Evolutionary conservation across 1,140 invertebrate genomes (phyloP), one percentile per base, ranked within the genome.

Genomic region (Pissodes strobi): DNA sequence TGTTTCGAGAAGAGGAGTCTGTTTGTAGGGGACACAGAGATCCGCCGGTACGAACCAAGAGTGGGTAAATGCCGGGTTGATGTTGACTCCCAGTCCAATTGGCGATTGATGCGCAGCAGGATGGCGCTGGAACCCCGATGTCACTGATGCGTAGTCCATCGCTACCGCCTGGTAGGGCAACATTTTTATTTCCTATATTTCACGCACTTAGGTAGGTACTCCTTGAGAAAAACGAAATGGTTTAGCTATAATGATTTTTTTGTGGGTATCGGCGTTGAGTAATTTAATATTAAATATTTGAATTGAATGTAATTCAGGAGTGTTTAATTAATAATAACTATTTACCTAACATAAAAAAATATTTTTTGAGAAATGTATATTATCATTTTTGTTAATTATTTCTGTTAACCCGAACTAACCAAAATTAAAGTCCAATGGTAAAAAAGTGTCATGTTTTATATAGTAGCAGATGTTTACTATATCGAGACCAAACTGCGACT

Each of bases 11-110:
- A 90, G 88, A 85, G 89, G 88, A 81, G 82, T 84, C 84, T 87
- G 87, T 86, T 88, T 91, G 83, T 89, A 90, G 82, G 88, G 86
- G 81, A 88, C 87, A 88, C 90, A 92, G 80, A 92, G 86, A 85
- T 93, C 90, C 85, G 90, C 88, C 84, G 90, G 90, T 88, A 92
- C 90, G 85, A 93, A 92, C 91, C 91, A 93, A 82, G 90, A 93
- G 85, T 93, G 91, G 76, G 89, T 90, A 84, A 92, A 93, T 74
- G 83, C 79, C 37, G 82, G 80, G 72, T 84, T 85, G 79, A 82
- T 83, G 82, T 83, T 85, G 77, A 84, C 81, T 71, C 79, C 68
- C 73, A 87, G 81, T 72, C 85, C 86, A 63, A 84, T 83, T 39
- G 85, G 82, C 68, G 87, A 83, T 79, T 90, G 85, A 66, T 87